Evolutionary conservation across 2,888 invertebrate genomes (phyloP).

Genomic region (Lasius platythorax): DNA sequence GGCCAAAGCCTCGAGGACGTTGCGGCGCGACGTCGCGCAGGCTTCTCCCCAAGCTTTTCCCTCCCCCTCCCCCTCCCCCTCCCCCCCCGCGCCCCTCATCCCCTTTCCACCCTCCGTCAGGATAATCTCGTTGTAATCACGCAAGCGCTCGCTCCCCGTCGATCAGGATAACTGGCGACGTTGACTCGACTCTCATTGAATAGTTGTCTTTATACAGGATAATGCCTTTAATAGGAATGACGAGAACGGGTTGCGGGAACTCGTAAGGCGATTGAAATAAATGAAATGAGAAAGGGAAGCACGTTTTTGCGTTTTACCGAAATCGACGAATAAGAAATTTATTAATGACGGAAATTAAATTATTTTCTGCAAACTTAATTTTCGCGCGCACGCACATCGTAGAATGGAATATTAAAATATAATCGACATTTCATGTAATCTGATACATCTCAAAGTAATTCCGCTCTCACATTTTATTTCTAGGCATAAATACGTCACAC

Average conservation of each 20-base stretch:
- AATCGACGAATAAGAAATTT: constrained; percentile 6
- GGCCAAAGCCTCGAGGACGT: constrained; percentile 25
- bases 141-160: neutral
- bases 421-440: neutral
- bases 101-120: neutral
- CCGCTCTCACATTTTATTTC: neutral
- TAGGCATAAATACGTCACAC: neutral
- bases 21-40: constrained; percentile 25
- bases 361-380: neutral
- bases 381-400: neutral
- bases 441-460: neutral
- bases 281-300: neutral
- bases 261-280: neutral
- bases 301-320: neutral
- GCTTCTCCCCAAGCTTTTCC: constrained; percentile 5
- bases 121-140: constrained; percentile 44
- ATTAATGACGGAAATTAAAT: neutral
- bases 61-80: neutral
- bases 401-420: neutral
- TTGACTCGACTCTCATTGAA: constrained; percentile 10
- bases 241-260: neutral
- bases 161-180: neutral
- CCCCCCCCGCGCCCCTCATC: neutral
- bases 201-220: neutral
- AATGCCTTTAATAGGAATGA: neutral